These are phyloP conservation scores for Ctenicera cuprea DNA, from an alignment of 2,888 invertebrate genomes.

Conservation along the genomic window DNA sequence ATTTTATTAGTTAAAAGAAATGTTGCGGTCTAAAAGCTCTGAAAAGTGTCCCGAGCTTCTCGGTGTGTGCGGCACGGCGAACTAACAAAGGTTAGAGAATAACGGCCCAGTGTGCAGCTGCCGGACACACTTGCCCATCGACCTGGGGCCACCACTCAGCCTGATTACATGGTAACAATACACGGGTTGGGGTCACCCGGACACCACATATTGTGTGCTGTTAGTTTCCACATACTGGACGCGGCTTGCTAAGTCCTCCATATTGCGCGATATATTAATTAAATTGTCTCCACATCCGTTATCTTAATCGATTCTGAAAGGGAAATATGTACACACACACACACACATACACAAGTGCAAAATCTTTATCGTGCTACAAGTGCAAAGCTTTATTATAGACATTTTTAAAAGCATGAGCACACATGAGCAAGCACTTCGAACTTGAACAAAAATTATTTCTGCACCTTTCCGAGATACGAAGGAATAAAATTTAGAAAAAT, in stretches of 20 bases:
- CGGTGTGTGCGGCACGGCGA: constrained; percentile 31
- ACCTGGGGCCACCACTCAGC: constrained; percentile 64
- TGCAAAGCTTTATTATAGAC: no score
- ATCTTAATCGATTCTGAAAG: constrained; percentile 5
- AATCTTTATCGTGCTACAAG: no score
- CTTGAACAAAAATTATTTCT: no score
- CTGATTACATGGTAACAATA: constrained; percentile 65
- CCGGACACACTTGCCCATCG: constrained; percentile 52
- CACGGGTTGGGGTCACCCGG: constrained; percentile 61
- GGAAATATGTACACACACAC: neutral
- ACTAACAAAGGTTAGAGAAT: constrained; percentile 40
- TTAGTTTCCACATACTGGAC: constrained; percentile 35
- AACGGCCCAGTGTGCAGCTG: constrained; percentile 43
- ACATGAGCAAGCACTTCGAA: no score
- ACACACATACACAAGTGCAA: no score
- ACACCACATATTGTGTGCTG: constrained; percentile 62
- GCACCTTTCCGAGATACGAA: no score
- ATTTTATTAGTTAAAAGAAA: constrained; percentile 49
- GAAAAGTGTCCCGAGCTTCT: constrained; percentile 42
- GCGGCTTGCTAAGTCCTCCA: constrained; percentile 14
- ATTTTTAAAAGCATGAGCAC: no score
- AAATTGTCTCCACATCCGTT: constrained; percentile 19
- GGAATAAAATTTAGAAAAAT: no score
- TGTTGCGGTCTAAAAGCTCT: constrained; percentile 42
- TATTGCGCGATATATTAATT: constrained; percentile 31